Conservation (phyloP, 2,888 invertebrate genomes). For the Girardia tigrina region DNA sequence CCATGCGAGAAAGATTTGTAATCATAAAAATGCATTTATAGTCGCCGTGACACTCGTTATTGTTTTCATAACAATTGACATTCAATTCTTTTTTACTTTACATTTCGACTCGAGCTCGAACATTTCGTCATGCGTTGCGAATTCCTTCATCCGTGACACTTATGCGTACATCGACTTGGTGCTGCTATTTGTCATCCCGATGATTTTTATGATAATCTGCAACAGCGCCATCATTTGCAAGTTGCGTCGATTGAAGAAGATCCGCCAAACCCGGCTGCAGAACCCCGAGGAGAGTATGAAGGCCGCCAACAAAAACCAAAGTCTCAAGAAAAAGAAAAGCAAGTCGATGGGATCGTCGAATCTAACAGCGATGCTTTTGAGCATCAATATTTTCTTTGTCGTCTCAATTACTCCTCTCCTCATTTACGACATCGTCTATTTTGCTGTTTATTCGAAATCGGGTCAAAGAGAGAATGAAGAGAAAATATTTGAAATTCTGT, state of each 20-base stretch:
- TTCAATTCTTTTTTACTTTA: constrained; percentile 25
- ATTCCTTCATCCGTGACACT: not conserved
- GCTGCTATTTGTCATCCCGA: constrained; percentile 25
- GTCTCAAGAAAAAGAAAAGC: not conserved
- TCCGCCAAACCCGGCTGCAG: constrained; percentile 31
- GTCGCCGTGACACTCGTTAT: not conserved
- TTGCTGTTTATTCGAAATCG: not conserved
- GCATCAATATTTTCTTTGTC: constrained; percentile 34
- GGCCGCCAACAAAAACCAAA: not conserved
- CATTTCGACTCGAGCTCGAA: not conserved
- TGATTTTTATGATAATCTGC: constrained; percentile 35
- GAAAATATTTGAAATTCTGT: constrained; percentile 13
- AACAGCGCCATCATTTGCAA: constrained; percentile 35
- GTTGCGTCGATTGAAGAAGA: constrained; percentile 26
- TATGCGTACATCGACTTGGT: constrained; percentile 34
- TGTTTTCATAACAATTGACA: not conserved
- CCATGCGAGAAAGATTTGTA: constrained; percentile 35
- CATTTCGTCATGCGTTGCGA: not conserved
- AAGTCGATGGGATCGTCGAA: constrained; percentile 1
- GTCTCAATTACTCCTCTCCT: constrained; percentile 31
- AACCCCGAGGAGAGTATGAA: constrained; percentile 18
- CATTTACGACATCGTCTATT: constrained; percentile 29
- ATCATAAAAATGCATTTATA: constrained; percentile 14
- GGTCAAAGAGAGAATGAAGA: not conserved
- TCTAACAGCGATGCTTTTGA: constrained; percentile 33